Evolutionary conservation across 2,113 vertebrate genomes (phyloP).

Genomic region (Saccopteryx leptura): DNA sequence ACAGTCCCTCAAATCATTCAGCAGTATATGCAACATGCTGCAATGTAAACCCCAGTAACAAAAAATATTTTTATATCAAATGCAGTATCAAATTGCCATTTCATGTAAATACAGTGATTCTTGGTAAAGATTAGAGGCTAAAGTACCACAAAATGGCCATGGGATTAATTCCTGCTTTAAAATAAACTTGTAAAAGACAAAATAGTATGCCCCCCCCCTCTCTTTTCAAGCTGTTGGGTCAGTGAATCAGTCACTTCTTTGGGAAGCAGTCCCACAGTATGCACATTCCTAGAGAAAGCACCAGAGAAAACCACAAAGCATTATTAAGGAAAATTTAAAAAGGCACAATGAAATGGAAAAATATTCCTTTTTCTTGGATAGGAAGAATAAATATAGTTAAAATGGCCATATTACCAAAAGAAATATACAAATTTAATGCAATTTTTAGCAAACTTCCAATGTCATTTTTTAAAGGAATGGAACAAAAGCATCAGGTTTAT

Average conservation of each 20-base stretch:
- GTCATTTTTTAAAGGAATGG: too few relatives aligned
- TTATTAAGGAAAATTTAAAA: too few relatives aligned
- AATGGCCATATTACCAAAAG: too few relatives aligned
- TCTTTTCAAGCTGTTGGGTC: slow-evolving; percentile 41
- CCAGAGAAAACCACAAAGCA: not conserved
- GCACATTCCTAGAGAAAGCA: slow-evolving; percentile 13
- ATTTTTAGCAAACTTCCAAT: too few relatives aligned
- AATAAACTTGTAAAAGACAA: slow-evolving; percentile 73
- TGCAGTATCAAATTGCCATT: slow-evolving; percentile 81
- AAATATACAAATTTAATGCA: too few relatives aligned
- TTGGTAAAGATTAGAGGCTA: slow-evolving; percentile 81
- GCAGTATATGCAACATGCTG: slow-evolving; percentile 70
- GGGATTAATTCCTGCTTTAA: slow-evolving; percentile 58
- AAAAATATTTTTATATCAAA: slow-evolving; percentile 83
- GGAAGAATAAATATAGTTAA: too few relatives aligned
- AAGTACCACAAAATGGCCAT: slow-evolving; percentile 78
- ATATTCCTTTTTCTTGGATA: too few relatives aligned
- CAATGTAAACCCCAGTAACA: slow-evolving; percentile 70
- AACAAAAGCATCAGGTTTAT: too few relatives aligned
- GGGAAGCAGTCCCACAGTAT: not conserved
- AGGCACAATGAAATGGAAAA: too few relatives aligned
- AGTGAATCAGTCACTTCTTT: not conserved
- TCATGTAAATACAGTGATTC: slow-evolving; percentile 87
- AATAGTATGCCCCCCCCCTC: not conserved
- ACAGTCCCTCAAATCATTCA: not conserved